Conservation (phyloP, 2,797 vertebrate genomes). For the Mustela erminea region DNA sequence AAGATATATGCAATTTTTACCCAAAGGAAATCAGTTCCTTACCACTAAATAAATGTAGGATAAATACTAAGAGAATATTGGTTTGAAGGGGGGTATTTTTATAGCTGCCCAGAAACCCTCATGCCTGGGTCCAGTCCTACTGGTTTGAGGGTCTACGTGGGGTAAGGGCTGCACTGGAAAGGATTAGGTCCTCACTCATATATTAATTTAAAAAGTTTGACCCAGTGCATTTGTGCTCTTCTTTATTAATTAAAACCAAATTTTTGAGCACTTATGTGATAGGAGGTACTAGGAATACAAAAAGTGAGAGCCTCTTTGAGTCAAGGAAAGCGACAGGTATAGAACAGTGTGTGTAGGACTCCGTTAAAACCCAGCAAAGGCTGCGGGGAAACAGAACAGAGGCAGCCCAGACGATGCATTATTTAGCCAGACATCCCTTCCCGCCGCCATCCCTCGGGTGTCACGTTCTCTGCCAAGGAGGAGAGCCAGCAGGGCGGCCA, state of each 20-base stretch:
- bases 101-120: not conserved
- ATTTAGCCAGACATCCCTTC: not conserved
- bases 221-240: not conserved
- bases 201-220: not conserved
- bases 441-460: not conserved
- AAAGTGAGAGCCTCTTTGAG: no score
- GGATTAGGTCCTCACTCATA: not conserved
- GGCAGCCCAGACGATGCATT: rapidly evolving
- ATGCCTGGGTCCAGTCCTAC: not conserved
- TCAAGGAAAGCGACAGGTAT: not conserved
- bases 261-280: not conserved
- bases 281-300: not conserved
- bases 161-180: not conserved
- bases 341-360: rapidly evolving
- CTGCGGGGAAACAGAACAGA: not conserved
- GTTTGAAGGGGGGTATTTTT: not conserved
- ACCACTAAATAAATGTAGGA: not conserved
- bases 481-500: no score
- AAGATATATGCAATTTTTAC: not conserved
- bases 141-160: not conserved
- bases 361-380: not conserved
- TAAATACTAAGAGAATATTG: not conserved
- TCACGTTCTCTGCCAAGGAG: no score
- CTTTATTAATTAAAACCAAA: not conserved
- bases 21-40: conserved; percentile 33